These are phyloP conservation scores for Terrapene triunguis DNA, from an alignment of 2,113 vertebrate genomes.

Conservation along the genomic window DNA sequence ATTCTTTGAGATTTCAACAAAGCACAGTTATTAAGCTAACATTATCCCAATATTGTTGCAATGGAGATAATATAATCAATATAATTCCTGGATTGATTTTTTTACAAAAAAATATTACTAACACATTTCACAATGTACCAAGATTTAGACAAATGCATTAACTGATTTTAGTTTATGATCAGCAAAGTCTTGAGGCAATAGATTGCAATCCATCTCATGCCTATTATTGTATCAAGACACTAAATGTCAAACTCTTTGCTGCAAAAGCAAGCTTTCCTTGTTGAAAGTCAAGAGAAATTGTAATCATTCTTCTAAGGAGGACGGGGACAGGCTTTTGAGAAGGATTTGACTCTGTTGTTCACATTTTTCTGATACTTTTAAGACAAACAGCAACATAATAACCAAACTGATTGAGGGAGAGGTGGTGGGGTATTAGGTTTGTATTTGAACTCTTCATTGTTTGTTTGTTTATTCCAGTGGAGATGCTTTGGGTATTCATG, in stretches of 20 bases:
- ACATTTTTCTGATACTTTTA: not conserved
- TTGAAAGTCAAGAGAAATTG: conserved; percentile 43
- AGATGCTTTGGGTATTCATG: not conserved
- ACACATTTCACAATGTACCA: conserved; percentile 43
- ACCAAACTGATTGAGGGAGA: not conserved
- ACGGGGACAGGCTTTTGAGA: conserved; percentile 6
- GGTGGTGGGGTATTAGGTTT: not conserved
- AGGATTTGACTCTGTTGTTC: conserved; percentile 11
- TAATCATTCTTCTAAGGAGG: conserved; percentile 48
- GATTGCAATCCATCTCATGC: conserved; percentile 57
- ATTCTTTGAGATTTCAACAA: conserved; percentile 72
- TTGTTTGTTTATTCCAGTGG: not conserved
- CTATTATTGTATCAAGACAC: conserved; percentile 69
- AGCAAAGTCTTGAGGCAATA: conserved; percentile 73
- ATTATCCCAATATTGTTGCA: conserved; percentile 73
- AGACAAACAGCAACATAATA: conserved; percentile 13
- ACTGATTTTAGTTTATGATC: conserved; percentile 71
- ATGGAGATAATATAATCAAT: conserved; percentile 76
- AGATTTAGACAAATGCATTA: conserved; percentile 67
- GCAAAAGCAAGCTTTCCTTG: conserved; percentile 55
- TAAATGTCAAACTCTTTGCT: conserved; percentile 65
- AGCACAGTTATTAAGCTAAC: conserved; percentile 70
- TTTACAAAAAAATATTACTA: conserved; percentile 60
- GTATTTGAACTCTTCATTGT: not conserved
- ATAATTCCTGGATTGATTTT: conserved; percentile 73